Evolutionary conservation across 2,113 vertebrate genomes (phyloP).

Genomic region (Rhinolophus ferrumequinum): DNA sequence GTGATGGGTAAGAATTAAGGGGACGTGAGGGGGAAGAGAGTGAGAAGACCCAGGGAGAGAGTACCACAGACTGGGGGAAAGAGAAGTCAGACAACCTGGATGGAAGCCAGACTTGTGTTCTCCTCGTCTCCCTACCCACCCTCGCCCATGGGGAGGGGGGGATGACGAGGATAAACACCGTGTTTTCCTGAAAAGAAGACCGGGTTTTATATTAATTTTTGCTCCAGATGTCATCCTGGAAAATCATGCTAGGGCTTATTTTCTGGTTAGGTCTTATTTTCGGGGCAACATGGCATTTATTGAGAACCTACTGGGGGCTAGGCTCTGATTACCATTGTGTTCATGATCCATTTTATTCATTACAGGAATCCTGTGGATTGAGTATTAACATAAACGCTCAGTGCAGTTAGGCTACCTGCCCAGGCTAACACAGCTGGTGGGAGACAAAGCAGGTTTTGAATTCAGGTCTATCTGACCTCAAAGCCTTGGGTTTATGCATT

Average conservation of each 20-base stretch:
- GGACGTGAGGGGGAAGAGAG: background rate
- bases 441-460: background rate
- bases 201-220: too few species aligned
- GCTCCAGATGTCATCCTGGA: too few species aligned
- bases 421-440: background rate
- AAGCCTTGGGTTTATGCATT: background rate
- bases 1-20: background rate
- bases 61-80: accelerated
- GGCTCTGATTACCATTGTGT: background rate
- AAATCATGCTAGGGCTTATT: too few species aligned
- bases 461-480: background rate
- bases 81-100: background rate
- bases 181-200: too few species aligned
- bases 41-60: background rate
- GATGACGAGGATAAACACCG: background rate
- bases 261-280: too few species aligned
- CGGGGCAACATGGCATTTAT: background rate
- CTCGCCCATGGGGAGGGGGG: background rate
- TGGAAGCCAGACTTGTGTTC: background rate
- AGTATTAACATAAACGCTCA: background rate
- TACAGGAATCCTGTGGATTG: background rate
- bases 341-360: background rate
- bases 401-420: background rate
- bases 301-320: background rate
- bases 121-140: background rate